These are phyloP conservation scores for Zaprionus nigranus DNA, from an alignment of 1,140 invertebrate genomes.

Conservation along the genomic window DNA sequence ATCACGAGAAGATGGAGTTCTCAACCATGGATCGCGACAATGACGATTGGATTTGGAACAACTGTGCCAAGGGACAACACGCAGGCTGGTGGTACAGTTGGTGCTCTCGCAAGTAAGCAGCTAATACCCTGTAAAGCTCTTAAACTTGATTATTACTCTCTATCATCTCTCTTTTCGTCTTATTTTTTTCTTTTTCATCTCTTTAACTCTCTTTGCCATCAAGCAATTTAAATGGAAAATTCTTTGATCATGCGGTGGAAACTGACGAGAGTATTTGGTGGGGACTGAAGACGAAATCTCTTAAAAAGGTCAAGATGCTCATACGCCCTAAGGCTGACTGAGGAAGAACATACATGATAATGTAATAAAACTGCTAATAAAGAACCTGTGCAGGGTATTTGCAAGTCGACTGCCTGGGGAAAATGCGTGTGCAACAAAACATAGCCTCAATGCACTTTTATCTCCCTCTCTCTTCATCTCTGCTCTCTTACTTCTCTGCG, in stretches of 20 bases:
- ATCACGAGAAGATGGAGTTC: background rate
- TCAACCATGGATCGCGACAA: background rate
- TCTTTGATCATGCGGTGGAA: background rate
- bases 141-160: background rate
- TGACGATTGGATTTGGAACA: background rate
- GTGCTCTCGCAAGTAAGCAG: background rate
- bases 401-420: constrained; percentile 50
- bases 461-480: background rate
- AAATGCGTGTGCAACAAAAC: constrained; percentile 56
- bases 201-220: background rate
- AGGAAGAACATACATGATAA: background rate
- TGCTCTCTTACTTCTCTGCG: constrained; percentile 18
- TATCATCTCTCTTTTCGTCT: background rate
- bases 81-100: background rate
- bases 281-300: background rate
- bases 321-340: background rate
- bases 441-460: background rate
- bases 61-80: background rate
- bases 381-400: background rate
- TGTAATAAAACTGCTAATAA: background rate
- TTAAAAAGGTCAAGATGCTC: constrained; percentile 2
- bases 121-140: background rate
- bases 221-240: background rate
- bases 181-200: background rate
- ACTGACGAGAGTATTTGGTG: background rate